phyloP scores from a whole-genome alignment of 2,113 vertebrate species.

The Cololabis saira region DNA sequence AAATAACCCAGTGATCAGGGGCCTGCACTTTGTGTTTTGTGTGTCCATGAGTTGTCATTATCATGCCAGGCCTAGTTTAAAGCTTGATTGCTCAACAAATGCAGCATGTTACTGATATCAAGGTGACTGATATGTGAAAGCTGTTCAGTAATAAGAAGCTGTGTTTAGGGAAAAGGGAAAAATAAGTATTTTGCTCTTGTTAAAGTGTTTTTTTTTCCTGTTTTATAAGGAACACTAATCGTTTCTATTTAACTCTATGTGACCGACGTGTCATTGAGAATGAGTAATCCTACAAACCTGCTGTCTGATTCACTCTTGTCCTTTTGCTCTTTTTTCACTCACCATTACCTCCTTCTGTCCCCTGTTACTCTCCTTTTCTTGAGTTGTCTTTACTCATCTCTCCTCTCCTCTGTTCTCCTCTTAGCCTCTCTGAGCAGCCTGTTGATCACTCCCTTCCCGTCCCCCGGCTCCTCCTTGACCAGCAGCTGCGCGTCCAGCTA shows the following conservation, averaged over 20 bases:
- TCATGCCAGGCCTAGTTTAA: constrained; percentile 40
- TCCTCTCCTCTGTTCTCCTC: constrained; percentile 3
- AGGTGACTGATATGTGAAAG: constrained; percentile 26
- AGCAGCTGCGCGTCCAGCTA: constrained; percentile 98
- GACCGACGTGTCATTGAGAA: constrained; percentile 27
- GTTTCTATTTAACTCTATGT: constrained; percentile 12
- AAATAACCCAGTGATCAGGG: constrained; percentile 49
- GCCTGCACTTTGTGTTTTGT: background rate
- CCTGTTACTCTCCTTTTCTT: constrained; percentile 8
- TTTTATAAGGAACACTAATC: background rate
- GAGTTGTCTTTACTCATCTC: background rate
- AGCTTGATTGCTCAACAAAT: constrained; percentile 44
- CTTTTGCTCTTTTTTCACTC: constrained; percentile 31
- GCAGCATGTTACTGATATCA: constrained; percentile 51
- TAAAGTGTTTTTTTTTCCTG: background rate
- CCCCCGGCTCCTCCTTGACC: constrained; percentile 94
- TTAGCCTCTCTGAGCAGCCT: constrained; percentile 97
- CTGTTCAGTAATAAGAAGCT: constrained; percentile 7
- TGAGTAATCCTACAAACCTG: constrained; percentile 24
- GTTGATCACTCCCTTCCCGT: constrained; percentile 95
- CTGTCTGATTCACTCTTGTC: constrained; percentile 47
- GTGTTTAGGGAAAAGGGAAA: background rate
- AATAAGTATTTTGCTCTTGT: background rate
- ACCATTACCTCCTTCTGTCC: constrained; percentile 28
- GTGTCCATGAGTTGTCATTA: constrained; percentile 12